Evolutionary conservation across 1,140 invertebrate species (phyloP).

Genomic region (silkworm (Bombyx mori)): DNA sequence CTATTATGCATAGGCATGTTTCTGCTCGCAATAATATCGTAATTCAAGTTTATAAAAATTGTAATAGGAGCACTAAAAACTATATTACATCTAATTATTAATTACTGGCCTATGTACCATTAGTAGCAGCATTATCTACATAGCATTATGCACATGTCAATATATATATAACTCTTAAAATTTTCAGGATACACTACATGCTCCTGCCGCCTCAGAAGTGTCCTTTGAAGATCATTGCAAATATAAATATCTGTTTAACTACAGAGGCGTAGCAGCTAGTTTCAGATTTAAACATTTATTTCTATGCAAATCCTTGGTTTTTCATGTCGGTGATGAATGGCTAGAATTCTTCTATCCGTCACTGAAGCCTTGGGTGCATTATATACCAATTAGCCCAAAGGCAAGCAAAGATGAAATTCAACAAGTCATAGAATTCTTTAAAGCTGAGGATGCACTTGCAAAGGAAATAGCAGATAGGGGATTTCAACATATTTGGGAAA

Average conservation of each 20-base stretch:
- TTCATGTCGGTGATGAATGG: conserved; percentile 96
- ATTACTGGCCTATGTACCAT: neutral
- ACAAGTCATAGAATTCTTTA: conserved; percentile 84
- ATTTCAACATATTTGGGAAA: conserved; percentile 85
- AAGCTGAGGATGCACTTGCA: conserved; percentile 81
- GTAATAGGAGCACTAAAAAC: neutral
- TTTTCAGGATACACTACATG: conserved; percentile 86
- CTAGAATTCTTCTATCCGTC: conserved; percentile 95
- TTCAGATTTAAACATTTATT: conserved; percentile 98
- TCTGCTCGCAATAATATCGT: too few relatives aligned
- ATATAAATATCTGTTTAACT: conserved; percentile 97
- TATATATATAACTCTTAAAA: conserved; percentile 10
- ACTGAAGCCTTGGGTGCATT: conserved; percentile 96
- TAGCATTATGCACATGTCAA: neutral
- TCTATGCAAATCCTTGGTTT: conserved; percentile 93
- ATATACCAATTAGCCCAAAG: conserved; percentile 87
- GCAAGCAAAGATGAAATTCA: conserved; percentile 78
- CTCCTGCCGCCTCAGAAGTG: conserved; percentile 87
- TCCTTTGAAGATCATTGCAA: conserved; percentile 93
- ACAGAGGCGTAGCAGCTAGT: conserved; percentile 95
- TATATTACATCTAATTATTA: neutral
- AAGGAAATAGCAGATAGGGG: conserved; percentile 88
- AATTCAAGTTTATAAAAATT: too few relatives aligned
- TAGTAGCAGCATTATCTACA: too few relatives aligned
- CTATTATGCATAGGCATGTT: too few relatives aligned